Evolutionary conservation across 1,140 invertebrate species (phyloP), one percentile per base, ranked within the genome.

Genomic region (Drosophila ficusphila): DNA sequence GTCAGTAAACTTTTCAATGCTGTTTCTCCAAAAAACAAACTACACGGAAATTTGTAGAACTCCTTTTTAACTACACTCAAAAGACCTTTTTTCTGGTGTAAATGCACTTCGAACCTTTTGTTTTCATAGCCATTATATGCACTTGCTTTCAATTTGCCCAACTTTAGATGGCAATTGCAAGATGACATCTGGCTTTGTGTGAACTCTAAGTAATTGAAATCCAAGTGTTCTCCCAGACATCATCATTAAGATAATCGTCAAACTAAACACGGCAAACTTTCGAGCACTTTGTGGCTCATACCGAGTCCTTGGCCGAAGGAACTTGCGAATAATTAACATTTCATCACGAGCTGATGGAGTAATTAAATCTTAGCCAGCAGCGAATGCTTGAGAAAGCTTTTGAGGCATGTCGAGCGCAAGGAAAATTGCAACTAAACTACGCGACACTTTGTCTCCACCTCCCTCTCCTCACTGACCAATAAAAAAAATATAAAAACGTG

Each of bases 141-240:
- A 62, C 31, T 51, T 36, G 33, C 72, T 67, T 76, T 81, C 41
- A 67, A 54, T 48, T 60, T 62, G 23, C 8, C 53, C 51, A 69
- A 67, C 68, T 71, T 61, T 23, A 52, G 67, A 38, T 27, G 42
- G 19, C 56, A 69, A 38, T 44, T 72, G 56, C 58, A 44, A 9
- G 51, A 47, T 60, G 48, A 16, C 42, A 21, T 48, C 39, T 31
- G 29, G 31, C 38, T 57, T 49, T 58, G 31, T 41, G 23, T 36
- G 44, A 64, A 44, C 57, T 57, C 41, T 67, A 75, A 85, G 64
- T 83, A 79, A 83, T 78, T 75, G 70, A 52, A 71, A 79, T 67
- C 73, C 46, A 52, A 83, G 69, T 79, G 53, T 51, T 49, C 48
- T 61, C 42, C 42, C 46, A 41, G 34, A 41, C 60, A 39, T 16